Base-by-base conservation (phyloP, 2,888 invertebrate species). In the Pristionchus exspectatus region DNA sequence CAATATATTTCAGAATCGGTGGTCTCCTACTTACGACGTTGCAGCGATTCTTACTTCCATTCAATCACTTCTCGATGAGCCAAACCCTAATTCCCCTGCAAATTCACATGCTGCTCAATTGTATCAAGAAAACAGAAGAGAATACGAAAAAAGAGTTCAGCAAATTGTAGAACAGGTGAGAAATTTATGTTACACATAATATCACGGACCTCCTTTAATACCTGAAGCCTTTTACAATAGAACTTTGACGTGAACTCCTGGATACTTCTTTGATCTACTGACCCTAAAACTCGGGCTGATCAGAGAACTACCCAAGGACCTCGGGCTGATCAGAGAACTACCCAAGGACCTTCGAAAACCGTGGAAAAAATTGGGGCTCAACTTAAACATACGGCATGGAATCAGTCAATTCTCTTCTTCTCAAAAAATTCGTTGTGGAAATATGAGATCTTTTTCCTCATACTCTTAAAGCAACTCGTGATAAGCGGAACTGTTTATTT, bases 11-110 rank as follows among this genome's bases (percentile, higher is more conserved):
- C 98, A 99, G 96, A 99, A 99, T 96, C 97, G 99, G 96, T 99
- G 99, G 99, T 98, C 98, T 96, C 99, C 99, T 94, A 99, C 99
- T 94, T 99, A 99, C 96, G 99, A 99, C 96, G 99, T 99, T 90
- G 98, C 99, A 94, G 99, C 99, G 94, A 99, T 99, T 95, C 96
- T 99, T 96, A 99, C 99, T 95, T 99, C 99, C 95, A 99, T 99
- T 97, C 97, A 99, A 98, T 98, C 98, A 95, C 97, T 99, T 96
- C 96, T 99, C 96, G 99, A 99, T 97, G 99, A 99, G 96, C 99
- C 99, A 92, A 99, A 99, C 96, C 99, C 99, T 93, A 99, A 99
- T 96, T 98, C 98, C 94, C 99, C 99, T 95, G 99, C 99, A 94
- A 99, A 99, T 96, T 98, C 98, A 94, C 97, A 98, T 97, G 99